Base-by-base conservation (phyloP, 2,888 invertebrate genomes). In the Caenorhabditis imperialis region DNA sequence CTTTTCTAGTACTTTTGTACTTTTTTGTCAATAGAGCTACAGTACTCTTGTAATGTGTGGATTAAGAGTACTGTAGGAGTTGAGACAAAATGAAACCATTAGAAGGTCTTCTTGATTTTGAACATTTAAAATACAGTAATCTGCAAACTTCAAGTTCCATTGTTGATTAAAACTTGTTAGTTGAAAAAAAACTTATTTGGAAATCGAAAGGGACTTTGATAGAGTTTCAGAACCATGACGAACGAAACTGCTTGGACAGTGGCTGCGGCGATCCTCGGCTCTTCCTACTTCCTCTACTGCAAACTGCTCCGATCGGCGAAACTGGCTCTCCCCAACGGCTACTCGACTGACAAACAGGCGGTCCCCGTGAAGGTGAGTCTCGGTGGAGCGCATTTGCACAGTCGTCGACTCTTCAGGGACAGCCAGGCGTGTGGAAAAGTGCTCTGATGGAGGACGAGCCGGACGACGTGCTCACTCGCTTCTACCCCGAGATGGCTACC, bases 381-480 rank as follows among this genome's bases (percentile, higher is more conserved):
- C 30, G 30, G 6, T 30, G 10, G 10, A 7, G 6, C 6, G 30
- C 7, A 10, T 30, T 7, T 7, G 6, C 10, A 30, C 7, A 2
- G 16, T 18, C 20, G 10, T 12, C 10, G n/a, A 37, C 20, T 38
- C 25, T 84, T 22, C 50, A 85, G 83, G 83, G 78, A 12, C 69
- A 82, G 51, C 72, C 72, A 12, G 81, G 83, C n/a, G 81, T 82
- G 6, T 86, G 78, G 81, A 86, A 86, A 62, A 83, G 83, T 51
- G 85, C 81, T 6, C 58, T 84, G 23, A 74, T 86, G 54, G 70
- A 74, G 10, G 77, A 78, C n/a, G 63, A 78, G 20, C 38, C 70
- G n/a, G 78, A 73, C 6, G 70, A 81, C 10, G 73, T 73, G 16
- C 25, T 84, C 8, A 70, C 69, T 5, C 62, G 61, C 16, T 77